These are phyloP conservation scores for Gymnodraco acuticeps DNA, from an alignment of 2,797 vertebrate genomes.

Conservation along the genomic window DNA sequence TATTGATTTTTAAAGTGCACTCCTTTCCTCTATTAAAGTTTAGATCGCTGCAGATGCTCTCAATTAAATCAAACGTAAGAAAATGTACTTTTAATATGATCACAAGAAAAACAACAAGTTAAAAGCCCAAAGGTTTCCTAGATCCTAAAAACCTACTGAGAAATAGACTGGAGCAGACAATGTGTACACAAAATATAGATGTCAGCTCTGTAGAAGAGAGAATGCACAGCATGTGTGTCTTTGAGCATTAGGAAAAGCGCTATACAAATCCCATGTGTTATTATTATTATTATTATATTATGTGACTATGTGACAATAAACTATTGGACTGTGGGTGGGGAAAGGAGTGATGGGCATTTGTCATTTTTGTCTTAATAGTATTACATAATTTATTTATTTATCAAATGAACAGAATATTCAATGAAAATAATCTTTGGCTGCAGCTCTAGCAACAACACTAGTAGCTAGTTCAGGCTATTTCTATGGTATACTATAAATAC, in stretches of 20 bases:
- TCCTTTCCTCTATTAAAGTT: slow-evolving; percentile 12
- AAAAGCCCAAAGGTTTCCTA: background rate
- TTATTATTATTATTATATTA: no score
- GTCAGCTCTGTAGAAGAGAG: no score
- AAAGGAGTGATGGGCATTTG: background rate
- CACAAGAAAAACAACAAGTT: background rate
- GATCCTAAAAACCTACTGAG: background rate
- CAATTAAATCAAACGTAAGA: background rate
- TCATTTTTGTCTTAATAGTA: background rate
- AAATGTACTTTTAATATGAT: slow-evolving; percentile 10
- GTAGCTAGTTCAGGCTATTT: background rate
- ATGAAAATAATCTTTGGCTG: background rate
- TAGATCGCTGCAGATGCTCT: slow-evolving; percentile 19
- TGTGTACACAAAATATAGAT: background rate
- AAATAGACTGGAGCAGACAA: background rate
- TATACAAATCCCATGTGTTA: no score
- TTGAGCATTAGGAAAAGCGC: no score
- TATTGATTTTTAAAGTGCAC: slow-evolving; percentile 23
- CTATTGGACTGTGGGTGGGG: background rate
- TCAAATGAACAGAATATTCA: background rate
- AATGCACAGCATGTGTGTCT: no score
- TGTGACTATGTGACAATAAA: background rate
- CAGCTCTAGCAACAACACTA: background rate
- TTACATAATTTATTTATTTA: background rate
- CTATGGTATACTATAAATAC: background rate